Evolutionary conservation across 2,888 invertebrate genomes (phyloP), one percentile per base, ranked within the genome.

Genomic region (Caenorhabditis uteleia): DNA sequence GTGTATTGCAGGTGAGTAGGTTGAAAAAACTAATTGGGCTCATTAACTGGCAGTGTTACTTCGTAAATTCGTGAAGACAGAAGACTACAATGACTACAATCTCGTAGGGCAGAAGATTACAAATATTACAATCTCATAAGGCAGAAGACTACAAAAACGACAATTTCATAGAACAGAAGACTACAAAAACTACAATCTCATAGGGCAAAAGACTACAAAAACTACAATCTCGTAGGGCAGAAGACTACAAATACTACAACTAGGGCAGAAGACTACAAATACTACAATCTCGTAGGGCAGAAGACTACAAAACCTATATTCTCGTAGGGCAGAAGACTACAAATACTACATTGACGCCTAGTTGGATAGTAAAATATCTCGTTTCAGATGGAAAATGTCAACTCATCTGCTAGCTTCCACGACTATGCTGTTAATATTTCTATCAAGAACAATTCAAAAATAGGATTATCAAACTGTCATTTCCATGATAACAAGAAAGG

Each of bases 401-500:
- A 65, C 26, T 33, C 55, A 8, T 65, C 65, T 10, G 58, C 59
- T 12, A 58, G 59, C 46, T 48, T 33, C 8, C 21, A n/a, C 16
- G 57, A 25, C 16, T 25, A 23, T 21, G 59, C 55, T 0, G 16
- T 59, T 18, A 47, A 57, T 18, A 26, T 54, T 33, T 53, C 42
- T 44, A 38, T 51, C 21, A 23, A 23, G 16, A 29, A 39, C 38
- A 43, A 48, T 18, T 46, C 49, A 20, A 48, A 38, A 44, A 42
- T 55, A 31, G 54, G 43, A 33, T 53, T 65, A 21, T 36, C 47
- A 1, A 42, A 51, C 26, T 58, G 50, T 6, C 50, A 42, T n/a
- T 44, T 65, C 23, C 42, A 51, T 34, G 67, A 67, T 47, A 65
- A 67, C 43, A 64, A 61, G 21, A 55, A 54, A 20, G 68, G 64